phyloP scores from a whole-genome alignment of 2,888 invertebrate species.

The Chirona hameri region DNA sequence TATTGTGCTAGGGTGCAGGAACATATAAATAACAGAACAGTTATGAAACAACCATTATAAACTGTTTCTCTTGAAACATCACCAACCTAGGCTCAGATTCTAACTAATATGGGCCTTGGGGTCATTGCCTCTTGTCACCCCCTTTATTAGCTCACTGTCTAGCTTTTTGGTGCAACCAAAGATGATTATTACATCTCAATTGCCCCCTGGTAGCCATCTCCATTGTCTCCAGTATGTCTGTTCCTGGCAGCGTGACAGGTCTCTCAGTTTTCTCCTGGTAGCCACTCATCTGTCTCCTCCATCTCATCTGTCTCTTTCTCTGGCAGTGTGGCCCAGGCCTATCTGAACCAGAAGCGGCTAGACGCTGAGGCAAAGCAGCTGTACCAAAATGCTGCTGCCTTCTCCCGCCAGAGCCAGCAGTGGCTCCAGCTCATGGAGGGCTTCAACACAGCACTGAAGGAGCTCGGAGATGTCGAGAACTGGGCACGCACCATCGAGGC shows the following conservation, averaged over 20 bases:
- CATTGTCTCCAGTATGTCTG: too few relatives aligned
- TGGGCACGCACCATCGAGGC: constrained; percentile 96
- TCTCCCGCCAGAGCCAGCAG: constrained; percentile 93
- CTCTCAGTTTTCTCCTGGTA: too few relatives aligned
- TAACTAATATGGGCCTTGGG: too few relatives aligned
- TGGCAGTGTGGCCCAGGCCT: constrained; percentile 90
- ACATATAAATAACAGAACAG: neutral
- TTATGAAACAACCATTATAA: neutral
- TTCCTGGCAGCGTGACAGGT: too few relatives aligned
- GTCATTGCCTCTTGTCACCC: too few relatives aligned
- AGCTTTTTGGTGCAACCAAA: too few relatives aligned
- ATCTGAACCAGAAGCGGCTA: constrained; percentile 93
- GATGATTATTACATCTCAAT: too few relatives aligned
- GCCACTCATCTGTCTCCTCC: too few relatives aligned
- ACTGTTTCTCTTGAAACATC: neutral
- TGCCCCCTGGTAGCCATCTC: too few relatives aligned
- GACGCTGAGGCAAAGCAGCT: constrained; percentile 96
- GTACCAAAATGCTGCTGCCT: constrained; percentile 87
- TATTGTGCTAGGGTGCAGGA: neutral
- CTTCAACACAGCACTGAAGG: constrained; percentile 71
- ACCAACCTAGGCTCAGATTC: neutral
- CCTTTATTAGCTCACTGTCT: too few relatives aligned
- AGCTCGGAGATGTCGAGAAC: constrained; percentile 97
- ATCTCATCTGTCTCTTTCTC: neutral
- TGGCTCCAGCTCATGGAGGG: constrained; percentile 79